Base-by-base conservation (phyloP, 92 coral and sea anemone species). In the Phymanthus crucifer region DNA sequence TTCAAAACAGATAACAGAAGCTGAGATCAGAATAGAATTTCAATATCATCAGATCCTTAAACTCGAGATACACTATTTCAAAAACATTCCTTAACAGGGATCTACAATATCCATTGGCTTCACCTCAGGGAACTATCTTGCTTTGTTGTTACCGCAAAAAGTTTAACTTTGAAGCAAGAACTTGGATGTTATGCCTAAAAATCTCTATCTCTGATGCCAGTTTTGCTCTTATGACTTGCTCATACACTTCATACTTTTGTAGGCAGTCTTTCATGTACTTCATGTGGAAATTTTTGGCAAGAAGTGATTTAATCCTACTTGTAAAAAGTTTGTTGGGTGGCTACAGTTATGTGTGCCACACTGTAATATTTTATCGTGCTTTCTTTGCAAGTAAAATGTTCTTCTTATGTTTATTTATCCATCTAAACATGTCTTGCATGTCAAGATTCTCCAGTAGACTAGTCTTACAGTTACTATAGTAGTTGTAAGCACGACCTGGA, bases 401-500 rank as follows among this genome's bases (percentile, higher is more conserved):
- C 71, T 73, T 85, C 75, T 89, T 85, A 75, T 85, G 92, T 32
- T 88, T 75, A 40, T 65, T 84, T 54, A 88, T 85, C 87, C 89
- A 84, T 35, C 80, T 78, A 65, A 79, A 89, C 87, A 89, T 78
- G 73, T 85, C 78, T 58, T 89, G 90, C 50, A 83, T 76, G 74
- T 89, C 87, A 77, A 85, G 82, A 46, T 86, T 83, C 81, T 79
- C 72, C 48, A 89, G 72, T 31, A 89, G 85, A 86, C 84, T 86
- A 24, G 87, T 69, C 64, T 78, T 69, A 54, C 38, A 81, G 72
- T 76, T 87, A 29, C 75, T 57, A 71, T 80, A 89, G 85, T 81
- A 83, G 74, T 65, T 77, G 83, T 89, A 89, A 71, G 72, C 66
- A 72, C 90, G 83, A 72, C 86, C 88, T 40, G 94, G 94, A 67